These are phyloP conservation scores for Sitodiplosis mosellana DNA, from an alignment of 1,140 invertebrate genomes.

Conservation along the genomic window DNA sequence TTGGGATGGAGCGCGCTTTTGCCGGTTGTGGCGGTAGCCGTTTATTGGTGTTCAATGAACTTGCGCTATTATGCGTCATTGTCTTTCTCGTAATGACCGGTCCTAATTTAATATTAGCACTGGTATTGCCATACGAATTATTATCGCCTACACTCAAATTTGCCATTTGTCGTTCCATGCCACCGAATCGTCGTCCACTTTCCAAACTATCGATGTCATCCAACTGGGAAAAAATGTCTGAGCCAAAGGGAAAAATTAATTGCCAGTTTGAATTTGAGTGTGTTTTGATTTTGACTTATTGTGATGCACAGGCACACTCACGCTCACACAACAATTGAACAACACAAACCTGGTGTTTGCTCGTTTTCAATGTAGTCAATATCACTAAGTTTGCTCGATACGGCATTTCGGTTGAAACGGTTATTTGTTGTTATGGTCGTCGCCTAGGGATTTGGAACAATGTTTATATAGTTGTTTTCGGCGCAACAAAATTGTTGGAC, in stretches of 20 bases:
- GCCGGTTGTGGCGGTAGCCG: not conserved
- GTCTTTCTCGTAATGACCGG: not conserved
- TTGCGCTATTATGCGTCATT: not conserved
- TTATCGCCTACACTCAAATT: no score
- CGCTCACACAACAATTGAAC: no score
- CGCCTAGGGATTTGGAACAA: no score
- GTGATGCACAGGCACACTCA: no score
- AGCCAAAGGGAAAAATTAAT: no score
- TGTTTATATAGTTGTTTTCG: no score
- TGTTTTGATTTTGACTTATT: not conserved
- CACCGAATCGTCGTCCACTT: no score
- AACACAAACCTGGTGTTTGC: not conserved
- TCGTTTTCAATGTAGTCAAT: not conserved
- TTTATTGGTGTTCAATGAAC: not conserved
- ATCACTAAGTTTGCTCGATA: not conserved
- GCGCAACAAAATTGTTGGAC: no score
- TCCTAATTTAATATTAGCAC: not conserved
- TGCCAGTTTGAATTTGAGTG: not conserved
- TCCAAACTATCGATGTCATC: no score
- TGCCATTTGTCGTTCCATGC: no score
- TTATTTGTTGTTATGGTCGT: constrained; percentile 1
- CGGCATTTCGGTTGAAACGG: not conserved
- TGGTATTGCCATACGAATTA: not conserved
- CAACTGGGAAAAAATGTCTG: no score
- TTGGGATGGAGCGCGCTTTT: no score